Evolutionary conservation across 2,113 vertebrate species (phyloP).

Genomic region (Columba livia): DNA sequence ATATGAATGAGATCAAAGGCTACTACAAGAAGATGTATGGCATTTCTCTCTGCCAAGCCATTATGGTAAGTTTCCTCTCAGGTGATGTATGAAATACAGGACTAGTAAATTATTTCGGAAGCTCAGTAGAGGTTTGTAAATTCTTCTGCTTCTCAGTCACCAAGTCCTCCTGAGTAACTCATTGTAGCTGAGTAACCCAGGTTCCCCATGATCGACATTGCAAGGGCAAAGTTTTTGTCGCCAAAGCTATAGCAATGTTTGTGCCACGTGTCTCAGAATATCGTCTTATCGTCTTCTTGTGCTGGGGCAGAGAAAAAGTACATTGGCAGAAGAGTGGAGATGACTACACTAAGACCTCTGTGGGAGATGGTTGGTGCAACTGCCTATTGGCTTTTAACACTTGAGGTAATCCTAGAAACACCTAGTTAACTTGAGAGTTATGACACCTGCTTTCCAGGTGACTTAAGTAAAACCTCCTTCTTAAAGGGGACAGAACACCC

Average conservation of each 20-base stretch:
- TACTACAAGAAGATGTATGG: conserved; percentile 84
- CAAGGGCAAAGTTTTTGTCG: neutral
- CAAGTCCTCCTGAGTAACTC: neutral
- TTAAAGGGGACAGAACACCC: neutral
- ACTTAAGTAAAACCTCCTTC: neutral
- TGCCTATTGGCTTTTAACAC: neutral
- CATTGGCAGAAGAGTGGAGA: neutral
- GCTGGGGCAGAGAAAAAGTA: neutral
- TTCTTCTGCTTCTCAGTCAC: neutral
- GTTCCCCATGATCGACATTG: neutral
- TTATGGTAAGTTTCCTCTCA: conserved; percentile 78
- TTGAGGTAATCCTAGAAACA: neutral
- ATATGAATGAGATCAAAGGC: conserved; percentile 87
- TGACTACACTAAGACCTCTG: neutral
- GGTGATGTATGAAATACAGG: neutral
- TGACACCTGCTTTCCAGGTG: neutral
- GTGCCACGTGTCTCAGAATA: neutral
- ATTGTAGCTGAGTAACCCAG: neutral
- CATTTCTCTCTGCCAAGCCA: conserved; percentile 83
- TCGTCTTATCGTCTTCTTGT: neutral
- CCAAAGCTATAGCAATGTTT: neutral
- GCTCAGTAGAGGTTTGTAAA: neutral
- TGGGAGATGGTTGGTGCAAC: neutral
- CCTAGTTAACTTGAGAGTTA: neutral
- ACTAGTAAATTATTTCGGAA: fast-evolving